phyloP scores from a whole-genome alignment of 2,113 vertebrate species.

The Carettochelys insculpta region DNA sequence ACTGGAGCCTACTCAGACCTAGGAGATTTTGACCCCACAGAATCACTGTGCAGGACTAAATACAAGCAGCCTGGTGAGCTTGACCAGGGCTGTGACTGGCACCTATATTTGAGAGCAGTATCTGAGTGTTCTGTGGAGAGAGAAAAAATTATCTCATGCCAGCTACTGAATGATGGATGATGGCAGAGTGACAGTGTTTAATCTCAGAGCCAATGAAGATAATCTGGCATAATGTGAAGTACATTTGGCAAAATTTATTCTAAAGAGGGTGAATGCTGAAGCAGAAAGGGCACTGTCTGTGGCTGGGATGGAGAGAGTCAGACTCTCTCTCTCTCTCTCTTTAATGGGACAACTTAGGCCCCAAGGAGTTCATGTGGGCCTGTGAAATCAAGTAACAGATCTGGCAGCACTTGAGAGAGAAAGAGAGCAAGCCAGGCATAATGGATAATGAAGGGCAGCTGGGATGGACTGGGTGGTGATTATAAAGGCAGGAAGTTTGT shows the following conservation, averaged over 20 bases:
- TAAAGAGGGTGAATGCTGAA: background rate
- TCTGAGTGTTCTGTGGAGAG: background rate
- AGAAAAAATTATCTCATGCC: background rate
- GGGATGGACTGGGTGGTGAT: background rate
- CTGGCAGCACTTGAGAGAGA: background rate
- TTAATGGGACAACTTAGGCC: background rate
- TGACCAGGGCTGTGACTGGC: background rate
- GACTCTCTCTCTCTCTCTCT: background rate
- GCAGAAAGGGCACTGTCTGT: accelerated
- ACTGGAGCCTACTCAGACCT: background rate
- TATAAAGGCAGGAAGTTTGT: background rate
- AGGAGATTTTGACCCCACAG: background rate
- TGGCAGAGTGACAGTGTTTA: background rate
- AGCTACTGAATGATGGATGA: background rate
- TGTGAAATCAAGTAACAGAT: background rate
- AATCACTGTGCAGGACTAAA: background rate
- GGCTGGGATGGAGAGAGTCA: background rate
- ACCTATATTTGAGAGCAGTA: background rate
- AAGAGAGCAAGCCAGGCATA: background rate
- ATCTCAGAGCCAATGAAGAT: constrained; percentile 28
- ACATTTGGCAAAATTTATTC: constrained; percentile 26
- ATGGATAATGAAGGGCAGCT: background rate
- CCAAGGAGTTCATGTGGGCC: background rate
- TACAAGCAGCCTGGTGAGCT: background rate
- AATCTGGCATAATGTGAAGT: background rate